phyloP scores from a whole-genome alignment of 2,888 invertebrate genomes.

The Epirrhoe tristata region DNA sequence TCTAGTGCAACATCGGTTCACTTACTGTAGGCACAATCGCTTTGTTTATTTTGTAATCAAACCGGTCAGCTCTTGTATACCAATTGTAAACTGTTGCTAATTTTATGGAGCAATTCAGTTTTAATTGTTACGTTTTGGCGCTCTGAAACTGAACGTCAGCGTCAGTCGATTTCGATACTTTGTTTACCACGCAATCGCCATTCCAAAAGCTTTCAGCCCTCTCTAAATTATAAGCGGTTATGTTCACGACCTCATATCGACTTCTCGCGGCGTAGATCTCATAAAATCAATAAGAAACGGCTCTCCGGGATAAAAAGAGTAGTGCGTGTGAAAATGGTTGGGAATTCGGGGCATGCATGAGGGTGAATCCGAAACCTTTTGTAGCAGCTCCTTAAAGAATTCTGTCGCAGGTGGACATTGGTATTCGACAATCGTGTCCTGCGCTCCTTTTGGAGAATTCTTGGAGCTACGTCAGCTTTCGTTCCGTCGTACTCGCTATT shows the following conservation, averaged over 20 bases:
- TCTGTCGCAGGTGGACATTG: conserved; percentile 60
- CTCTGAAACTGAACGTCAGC: conserved; percentile 19
- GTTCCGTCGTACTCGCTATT: conserved; percentile 51
- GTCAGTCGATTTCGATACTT: conserved; percentile 31
- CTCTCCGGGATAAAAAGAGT: conserved; percentile 36
- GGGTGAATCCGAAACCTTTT: conserved; percentile 52
- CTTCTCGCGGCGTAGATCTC: conserved; percentile 32
- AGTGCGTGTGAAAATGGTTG: conserved; percentile 40
- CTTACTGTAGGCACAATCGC: conserved; percentile 36
- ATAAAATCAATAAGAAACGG: conserved; percentile 41
- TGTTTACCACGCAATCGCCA: conserved; percentile 11
- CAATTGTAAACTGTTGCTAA: conserved; percentile 44
- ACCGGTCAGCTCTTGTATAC: conserved; percentile 40
- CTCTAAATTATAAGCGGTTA: conserved; percentile 2
- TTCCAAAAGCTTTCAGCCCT: conserved; percentile 12
- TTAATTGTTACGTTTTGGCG: conserved; percentile 39
- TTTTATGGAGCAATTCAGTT: conserved; percentile 41
- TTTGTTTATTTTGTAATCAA: conserved; percentile 47
- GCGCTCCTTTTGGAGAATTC: conserved; percentile 53
- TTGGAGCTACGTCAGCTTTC: conserved; percentile 55
- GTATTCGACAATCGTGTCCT: conserved; percentile 58
- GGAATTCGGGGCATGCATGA: conserved; percentile 49
- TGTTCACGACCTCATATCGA: conserved; percentile 31
- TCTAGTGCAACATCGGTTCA: conserved; percentile 32
- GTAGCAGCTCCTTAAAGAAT: conserved; percentile 53